These are phyloP conservation scores for Bombylius discolor DNA, from an alignment of 2,888 invertebrate genomes.

Conservation along the genomic window DNA sequence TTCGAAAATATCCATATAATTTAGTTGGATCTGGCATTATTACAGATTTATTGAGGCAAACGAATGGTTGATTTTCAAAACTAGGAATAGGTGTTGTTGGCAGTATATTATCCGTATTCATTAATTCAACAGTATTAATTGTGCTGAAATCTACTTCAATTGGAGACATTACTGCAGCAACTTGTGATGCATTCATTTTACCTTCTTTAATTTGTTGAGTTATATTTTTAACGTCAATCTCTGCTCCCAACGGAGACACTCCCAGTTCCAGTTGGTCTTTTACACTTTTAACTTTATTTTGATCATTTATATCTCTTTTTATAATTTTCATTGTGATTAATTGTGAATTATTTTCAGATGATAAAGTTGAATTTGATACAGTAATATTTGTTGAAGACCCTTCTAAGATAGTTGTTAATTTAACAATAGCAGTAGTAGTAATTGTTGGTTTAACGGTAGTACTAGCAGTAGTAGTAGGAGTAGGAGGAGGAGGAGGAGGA, in stretches of 20 bases:
- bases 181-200: slow-evolving; percentile 2
- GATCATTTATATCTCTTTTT: not conserved
- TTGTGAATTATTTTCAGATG: not conserved
- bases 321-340: not conserved
- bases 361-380: not conserved
- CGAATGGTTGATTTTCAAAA: slow-evolving; percentile 32
- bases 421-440: too few species aligned
- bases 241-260: slow-evolving; percentile 17
- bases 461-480: slow-evolving; percentile 37
- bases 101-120: not conserved
- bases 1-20: slow-evolving; percentile 60
- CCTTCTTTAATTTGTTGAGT: slow-evolving; percentile 1
- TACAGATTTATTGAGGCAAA: slow-evolving; percentile 46
- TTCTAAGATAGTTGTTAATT: slow-evolving; percentile 25
- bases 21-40: slow-evolving; percentile 51
- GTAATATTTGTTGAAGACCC: slow-evolving; percentile 24
- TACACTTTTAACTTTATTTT: not conserved
- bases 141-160: slow-evolving; percentile 5
- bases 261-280: slow-evolving; percentile 19
- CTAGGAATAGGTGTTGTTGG: not conserved
- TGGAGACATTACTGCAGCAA: slow-evolving; percentile 1
- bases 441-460: slow-evolving; percentile 35
- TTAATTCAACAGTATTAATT: not conserved
- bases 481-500: too few species aligned
- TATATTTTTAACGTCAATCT: slow-evolving; percentile 13